A percentile compares a stretch with the other conserved stretches of the same genome.
Evolutionary conservation across 2,113 vertebrate species (phyloP).

Genomic region (Turnix velox): DNA sequence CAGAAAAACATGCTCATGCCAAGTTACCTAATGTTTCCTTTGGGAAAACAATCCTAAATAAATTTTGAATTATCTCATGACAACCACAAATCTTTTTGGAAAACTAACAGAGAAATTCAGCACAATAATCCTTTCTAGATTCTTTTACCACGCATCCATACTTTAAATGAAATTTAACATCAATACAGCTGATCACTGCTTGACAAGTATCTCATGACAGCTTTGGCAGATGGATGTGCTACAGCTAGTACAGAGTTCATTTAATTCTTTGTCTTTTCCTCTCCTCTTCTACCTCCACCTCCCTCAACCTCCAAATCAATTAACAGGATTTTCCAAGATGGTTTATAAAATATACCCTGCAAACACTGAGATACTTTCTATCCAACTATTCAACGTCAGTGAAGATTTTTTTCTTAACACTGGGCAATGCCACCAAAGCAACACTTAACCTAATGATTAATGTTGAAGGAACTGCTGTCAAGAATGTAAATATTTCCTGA

Average conservation of each 20-base stretch:
- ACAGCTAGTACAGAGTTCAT: background rate
- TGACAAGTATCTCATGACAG: background rate
- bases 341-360: background rate
- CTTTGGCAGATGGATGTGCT: background rate
- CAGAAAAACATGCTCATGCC: background rate
- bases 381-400: background rate
- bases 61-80: slow-evolving; percentile 27
- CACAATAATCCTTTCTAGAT: slow-evolving; percentile 20
- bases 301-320: background rate
- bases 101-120: slow-evolving; percentile 62
- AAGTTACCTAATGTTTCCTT: slow-evolving; percentile 57
- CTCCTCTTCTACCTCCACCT: background rate
- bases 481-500: background rate
- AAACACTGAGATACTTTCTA: background rate
- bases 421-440: background rate
- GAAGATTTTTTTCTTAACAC: slow-evolving; percentile 23
- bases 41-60: slow-evolving; percentile 42
- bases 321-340: slow-evolving; percentile 23
- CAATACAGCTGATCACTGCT: background rate
- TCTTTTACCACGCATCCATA: background rate
- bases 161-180: background rate
- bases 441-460: background rate
- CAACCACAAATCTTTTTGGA: slow-evolving; percentile 39
- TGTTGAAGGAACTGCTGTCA: background rate
- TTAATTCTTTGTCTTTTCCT: background rate